Evolutionary conservation across 2,888 invertebrate genomes (phyloP).

Genomic region (Mycalesis mineus): DNA sequence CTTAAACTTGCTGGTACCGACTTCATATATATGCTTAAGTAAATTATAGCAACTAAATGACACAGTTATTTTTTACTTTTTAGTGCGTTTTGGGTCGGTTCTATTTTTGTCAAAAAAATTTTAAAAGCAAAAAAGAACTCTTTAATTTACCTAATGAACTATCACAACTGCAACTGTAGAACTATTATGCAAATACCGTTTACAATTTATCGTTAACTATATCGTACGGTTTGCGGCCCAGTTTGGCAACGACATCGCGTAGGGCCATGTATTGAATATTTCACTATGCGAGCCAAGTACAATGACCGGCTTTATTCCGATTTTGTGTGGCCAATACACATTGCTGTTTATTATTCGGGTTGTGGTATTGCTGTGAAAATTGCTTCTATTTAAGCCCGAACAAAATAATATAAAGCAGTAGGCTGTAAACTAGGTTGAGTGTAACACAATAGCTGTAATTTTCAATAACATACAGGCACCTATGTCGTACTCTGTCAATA

Average conservation of each 20-base stretch:
- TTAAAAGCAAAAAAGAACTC: not conserved
- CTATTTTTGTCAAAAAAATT: not conserved
- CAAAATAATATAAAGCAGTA: not conserved
- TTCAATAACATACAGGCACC: too few relatives aligned
- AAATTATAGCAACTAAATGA: too few relatives aligned
- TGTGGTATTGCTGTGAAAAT: conserved; percentile 10
- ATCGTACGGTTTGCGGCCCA: conserved; percentile 17
- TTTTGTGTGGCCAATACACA: conserved; percentile 20
- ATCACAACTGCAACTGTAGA: not conserved
- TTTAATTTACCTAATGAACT: not conserved
- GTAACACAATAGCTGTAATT: too few relatives aligned
- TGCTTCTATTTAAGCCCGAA: not conserved
- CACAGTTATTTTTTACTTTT: too few relatives aligned
- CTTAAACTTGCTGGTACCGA: too few relatives aligned
- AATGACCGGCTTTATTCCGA: conserved; percentile 39
- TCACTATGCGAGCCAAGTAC: conserved; percentile 36
- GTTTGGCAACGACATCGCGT: conserved; percentile 30
- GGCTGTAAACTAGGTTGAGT: too few relatives aligned
- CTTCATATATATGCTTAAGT: too few relatives aligned
- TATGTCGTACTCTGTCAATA: too few relatives aligned
- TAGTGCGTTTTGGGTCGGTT: too few relatives aligned
- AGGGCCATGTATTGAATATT: conserved; percentile 34
- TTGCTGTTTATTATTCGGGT: conserved; percentile 13
- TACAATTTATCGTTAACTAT: conserved; percentile 19
- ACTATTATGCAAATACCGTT: conserved; percentile 16